These are phyloP conservation scores for Potorous gilbertii DNA, from an alignment of 2,797 vertebrate genomes.

Conservation along the genomic window DNA sequence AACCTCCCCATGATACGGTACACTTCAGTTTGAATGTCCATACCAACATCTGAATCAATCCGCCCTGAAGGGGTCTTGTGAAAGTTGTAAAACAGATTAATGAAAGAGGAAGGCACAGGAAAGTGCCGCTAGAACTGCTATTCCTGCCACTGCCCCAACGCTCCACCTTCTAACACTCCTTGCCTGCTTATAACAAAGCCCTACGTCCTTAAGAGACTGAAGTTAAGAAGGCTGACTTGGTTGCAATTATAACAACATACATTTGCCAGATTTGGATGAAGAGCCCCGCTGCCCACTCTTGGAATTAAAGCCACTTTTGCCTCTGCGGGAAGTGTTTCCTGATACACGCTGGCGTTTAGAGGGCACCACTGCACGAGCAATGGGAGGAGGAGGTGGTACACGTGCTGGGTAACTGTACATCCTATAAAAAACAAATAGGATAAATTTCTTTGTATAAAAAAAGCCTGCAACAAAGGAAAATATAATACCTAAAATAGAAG, in stretches of 20 bases:
- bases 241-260: slow-evolving; percentile 70
- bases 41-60: neutral
- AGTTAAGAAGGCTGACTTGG: neutral
- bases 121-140: neutral
- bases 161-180: neutral
- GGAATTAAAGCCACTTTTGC: slow-evolving; percentile 93
- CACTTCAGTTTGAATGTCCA: neutral
- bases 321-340: slow-evolving; percentile 89
- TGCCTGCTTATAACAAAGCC: neutral
- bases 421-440: slow-evolving; percentile 77
- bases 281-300: slow-evolving; percentile 93
- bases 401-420: slow-evolving; percentile 94
- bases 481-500: neutral
- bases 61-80: neutral
- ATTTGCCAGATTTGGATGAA: slow-evolving; percentile 86
- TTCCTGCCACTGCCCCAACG: neutral
- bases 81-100: neutral
- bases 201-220: neutral
- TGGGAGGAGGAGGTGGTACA: slow-evolving; percentile 90
- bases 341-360: slow-evolving; percentile 93
- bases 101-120: neutral
- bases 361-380: slow-evolving; percentile 92
- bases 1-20: neutral
- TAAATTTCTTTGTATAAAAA: slow-evolving; percentile 34
- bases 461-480: neutral